Conservation (phyloP, 2,113 vertebrate species). For the Pycnonotus jocosus region DNA sequence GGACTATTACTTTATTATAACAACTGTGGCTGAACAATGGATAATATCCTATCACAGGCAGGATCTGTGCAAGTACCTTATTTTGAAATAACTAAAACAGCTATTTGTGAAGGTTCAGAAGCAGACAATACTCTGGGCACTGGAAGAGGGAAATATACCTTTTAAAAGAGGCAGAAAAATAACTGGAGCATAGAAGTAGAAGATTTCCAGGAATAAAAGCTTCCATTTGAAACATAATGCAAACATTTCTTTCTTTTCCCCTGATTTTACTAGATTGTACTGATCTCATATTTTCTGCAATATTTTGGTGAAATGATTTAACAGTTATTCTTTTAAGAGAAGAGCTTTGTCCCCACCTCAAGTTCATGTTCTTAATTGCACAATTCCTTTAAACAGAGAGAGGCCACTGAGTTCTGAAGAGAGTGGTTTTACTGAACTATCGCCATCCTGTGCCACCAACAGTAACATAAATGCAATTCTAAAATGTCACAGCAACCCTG, state of each 20-base stretch:
- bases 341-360: neutral
- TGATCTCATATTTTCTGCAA: neutral
- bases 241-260: neutral
- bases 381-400: neutral
- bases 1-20: neutral
- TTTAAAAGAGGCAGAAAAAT: neutral
- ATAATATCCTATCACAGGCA: neutral
- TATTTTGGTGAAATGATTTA: neutral
- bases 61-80: rapidly evolving
- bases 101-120: neutral
- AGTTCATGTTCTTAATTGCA: neutral
- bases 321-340: neutral
- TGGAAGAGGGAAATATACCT: neutral
- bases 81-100: neutral
- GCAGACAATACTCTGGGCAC: neutral
- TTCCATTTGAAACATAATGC: neutral
- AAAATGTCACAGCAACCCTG: neutral
- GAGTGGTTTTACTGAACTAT: neutral
- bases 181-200: neutral
- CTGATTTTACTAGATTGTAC: neutral
- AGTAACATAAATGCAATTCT: neutral
- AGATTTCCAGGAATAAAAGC: neutral
- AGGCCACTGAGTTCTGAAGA: neutral
- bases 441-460: neutral
- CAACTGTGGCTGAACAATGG: neutral